Evolutionary conservation across 2,113 vertebrate genomes (phyloP).

Genomic region (Microcebus ravelobensis): DNA sequence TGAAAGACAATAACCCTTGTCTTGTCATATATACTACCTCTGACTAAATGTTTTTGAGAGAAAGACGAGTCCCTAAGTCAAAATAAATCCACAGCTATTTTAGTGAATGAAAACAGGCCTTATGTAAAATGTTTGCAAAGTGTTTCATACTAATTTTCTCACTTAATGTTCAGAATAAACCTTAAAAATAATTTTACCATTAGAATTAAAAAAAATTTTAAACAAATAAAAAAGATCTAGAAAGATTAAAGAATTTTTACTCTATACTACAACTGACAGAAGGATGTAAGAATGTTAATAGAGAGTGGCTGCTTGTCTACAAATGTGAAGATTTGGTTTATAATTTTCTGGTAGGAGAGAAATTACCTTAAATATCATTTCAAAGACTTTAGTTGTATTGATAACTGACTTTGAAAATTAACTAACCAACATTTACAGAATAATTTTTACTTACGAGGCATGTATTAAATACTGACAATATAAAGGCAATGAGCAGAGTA

Average conservation of each 20-base stretch:
- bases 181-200: neutral
- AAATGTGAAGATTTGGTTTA: neutral
- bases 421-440: neutral
- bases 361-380: neutral
- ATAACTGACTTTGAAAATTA: neutral
- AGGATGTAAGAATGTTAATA: neutral
- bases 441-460: neutral
- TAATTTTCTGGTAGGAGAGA: neutral
- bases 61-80: neutral
- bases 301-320: neutral
- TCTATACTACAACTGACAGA: neutral
- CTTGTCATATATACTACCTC: neutral
- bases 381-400: neutral
- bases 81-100: constrained; percentile 17
- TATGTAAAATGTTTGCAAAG: neutral
- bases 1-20: neutral
- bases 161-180: neutral
- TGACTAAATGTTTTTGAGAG: neutral
- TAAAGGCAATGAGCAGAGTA: neutral
- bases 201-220: neutral
- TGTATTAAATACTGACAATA: neutral
- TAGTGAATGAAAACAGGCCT: neutral
- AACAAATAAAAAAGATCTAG: neutral
- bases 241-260: neutral
- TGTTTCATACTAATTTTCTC: neutral